These are phyloP conservation scores for Ptychochromis oligacanthus DNA, from an alignment of 2,113 vertebrate genomes.

Conservation along the genomic window DNA sequence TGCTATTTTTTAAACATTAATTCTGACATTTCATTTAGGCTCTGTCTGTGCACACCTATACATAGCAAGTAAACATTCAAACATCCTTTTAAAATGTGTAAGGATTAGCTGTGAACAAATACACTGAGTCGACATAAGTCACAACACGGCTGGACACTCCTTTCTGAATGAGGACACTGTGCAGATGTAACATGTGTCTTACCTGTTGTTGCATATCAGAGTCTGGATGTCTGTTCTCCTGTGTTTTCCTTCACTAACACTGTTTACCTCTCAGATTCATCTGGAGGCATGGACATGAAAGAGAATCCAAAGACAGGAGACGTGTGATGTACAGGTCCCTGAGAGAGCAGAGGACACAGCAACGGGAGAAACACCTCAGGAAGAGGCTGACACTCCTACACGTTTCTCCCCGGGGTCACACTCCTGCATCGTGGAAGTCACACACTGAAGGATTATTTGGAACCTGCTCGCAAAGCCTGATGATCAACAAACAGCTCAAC, in stretches of 20 bases:
- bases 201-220: fast-evolving
- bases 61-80: fast-evolving
- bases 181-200: no score
- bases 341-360: background rate
- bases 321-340: constrained; percentile 14
- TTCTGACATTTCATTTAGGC: background rate
- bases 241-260: background rate
- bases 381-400: background rate
- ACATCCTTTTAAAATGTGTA: background rate
- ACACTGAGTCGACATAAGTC: no score
- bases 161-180: no score
- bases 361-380: background rate
- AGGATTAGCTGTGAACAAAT: no score
- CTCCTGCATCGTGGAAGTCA: background rate
- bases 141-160: no score
- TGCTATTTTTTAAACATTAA: no score
- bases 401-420: background rate
- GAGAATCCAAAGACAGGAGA: constrained; percentile 26
- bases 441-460: background rate
- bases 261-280: constrained; percentile 44
- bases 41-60: background rate
- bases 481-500: constrained; percentile 28
- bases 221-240: background rate
- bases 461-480: background rate
- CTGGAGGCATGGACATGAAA: constrained; percentile 26